phyloP scores from a whole-genome alignment of 2,888 invertebrate species.

The Baronia brevicornis region DNA sequence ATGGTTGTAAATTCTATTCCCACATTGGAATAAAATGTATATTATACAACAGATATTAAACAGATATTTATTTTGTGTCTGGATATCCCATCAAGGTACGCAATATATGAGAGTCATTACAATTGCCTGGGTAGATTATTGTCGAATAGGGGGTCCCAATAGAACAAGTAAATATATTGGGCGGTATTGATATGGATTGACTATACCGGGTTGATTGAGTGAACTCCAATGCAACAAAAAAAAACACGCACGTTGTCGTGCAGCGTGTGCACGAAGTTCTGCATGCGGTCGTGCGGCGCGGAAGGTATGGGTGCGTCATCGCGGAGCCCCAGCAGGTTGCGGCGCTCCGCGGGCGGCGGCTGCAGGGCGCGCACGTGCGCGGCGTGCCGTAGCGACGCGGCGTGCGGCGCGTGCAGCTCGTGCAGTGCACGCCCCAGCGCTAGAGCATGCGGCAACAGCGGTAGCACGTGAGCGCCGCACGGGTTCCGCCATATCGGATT shows the following conservation, averaged over 20 bases:
- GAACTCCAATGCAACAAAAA: neutral
- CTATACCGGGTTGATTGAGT: no score
- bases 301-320: conserved; percentile 71
- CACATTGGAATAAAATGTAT: no score
- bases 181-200: no score
- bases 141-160: no score
- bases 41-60: no score
- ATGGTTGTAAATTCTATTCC: no score
- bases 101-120: no score
- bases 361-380: conserved; percentile 82
- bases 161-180: no score
- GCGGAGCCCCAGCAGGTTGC: conserved; percentile 81
- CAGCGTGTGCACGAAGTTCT: conserved; percentile 84
- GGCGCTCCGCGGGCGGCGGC: conserved; percentile 85
- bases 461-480: conserved; percentile 87
- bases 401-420: conserved; percentile 83
- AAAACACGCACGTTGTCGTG: conserved; percentile 77
- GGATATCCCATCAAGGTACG: no score
- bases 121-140: no score
- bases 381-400: conserved; percentile 77
- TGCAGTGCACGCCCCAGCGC: conserved; percentile 87
- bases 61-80: neutral
- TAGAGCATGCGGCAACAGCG: conserved; percentile 86
- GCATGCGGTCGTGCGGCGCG: conserved; percentile 87
- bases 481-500: conserved; percentile 91